Conservation (phyloP, 92 coral and sea anemone species). For the Virgularia gustaviana region DNA sequence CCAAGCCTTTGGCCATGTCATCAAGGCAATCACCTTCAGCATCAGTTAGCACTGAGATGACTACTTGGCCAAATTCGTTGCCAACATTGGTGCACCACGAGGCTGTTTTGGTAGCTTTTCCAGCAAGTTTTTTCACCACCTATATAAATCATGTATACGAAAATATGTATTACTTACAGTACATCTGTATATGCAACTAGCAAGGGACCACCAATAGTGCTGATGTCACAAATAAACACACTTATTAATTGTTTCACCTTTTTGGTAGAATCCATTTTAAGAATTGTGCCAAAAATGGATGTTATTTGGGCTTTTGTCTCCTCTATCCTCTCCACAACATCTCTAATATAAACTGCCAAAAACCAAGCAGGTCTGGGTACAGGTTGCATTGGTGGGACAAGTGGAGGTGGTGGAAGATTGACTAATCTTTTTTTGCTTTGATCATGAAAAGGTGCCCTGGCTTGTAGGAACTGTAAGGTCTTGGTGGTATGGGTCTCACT, state of each 20-base stretch:
- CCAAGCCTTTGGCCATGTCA: constrained; percentile 1
- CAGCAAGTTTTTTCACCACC: constrained; percentile 23
- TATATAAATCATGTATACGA: too few species aligned
- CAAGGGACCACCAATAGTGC: too few species aligned
- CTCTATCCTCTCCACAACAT: constrained; percentile 3
- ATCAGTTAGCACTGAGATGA: constrained; percentile 28
- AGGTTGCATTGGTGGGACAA: constrained; percentile 2
- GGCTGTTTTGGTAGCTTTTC: constrained; percentile 20
- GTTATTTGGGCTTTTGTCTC: constrained; percentile 9
- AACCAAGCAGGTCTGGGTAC: constrained; percentile 21
- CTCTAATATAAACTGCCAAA: constrained; percentile 1
- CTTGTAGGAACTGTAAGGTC: constrained; percentile 21
- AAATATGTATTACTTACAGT: too few species aligned
- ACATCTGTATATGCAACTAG: too few species aligned
- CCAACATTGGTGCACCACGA: constrained; percentile 43
- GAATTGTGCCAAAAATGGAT: background rate
- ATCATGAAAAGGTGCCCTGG: constrained; percentile 9
- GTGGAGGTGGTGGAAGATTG: background rate
- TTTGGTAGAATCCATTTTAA: constrained; percentile 32
- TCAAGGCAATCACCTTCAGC: constrained; percentile 22
- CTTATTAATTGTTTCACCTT: too few species aligned
- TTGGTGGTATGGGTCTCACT: background rate
- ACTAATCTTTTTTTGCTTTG: background rate
- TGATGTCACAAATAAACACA: too few species aligned
- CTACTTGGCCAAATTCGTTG: constrained; percentile 33